Conservation (phyloP, 2,797 vertebrate genomes). For the Crocidura indochinensis region DNA sequence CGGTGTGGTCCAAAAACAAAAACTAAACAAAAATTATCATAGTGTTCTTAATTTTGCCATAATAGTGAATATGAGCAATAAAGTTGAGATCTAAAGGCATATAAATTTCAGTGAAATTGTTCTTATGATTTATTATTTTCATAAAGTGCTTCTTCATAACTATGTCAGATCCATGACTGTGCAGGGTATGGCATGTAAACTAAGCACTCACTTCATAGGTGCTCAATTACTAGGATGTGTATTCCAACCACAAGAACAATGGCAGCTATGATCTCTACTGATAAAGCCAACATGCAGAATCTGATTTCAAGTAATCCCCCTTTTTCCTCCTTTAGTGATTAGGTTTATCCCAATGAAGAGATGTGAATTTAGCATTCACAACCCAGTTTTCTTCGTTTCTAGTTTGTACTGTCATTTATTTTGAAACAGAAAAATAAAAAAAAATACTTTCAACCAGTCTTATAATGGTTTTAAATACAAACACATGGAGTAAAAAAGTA, state of each 20-base stretch:
- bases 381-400: slow-evolving; percentile 53
- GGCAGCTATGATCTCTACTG: background rate
- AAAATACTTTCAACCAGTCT: background rate
- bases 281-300: background rate
- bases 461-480: slow-evolving; percentile 32
- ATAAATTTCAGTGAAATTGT: background rate
- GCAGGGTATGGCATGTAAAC: background rate
- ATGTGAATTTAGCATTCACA: slow-evolving; percentile 5
- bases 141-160: background rate
- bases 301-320: background rate
- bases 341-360: background rate
- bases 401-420: background rate
- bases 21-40: too few species aligned
- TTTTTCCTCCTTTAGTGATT: background rate
- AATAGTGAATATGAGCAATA: slow-evolving; percentile 15
- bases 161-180: fast-evolving
- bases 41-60: background rate
- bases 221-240: too few species aligned
- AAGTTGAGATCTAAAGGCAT: slow-evolving; percentile 28
- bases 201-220: background rate
- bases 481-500: slow-evolving; percentile 10
- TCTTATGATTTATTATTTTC: background rate
- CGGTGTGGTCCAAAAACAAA: too few species aligned
- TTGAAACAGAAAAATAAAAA: slow-evolving; percentile 51
- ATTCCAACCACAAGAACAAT: background rate